Conservation (phyloP, 92 coral and sea anemone genomes). For the Pocillopora meandrina region DNA sequence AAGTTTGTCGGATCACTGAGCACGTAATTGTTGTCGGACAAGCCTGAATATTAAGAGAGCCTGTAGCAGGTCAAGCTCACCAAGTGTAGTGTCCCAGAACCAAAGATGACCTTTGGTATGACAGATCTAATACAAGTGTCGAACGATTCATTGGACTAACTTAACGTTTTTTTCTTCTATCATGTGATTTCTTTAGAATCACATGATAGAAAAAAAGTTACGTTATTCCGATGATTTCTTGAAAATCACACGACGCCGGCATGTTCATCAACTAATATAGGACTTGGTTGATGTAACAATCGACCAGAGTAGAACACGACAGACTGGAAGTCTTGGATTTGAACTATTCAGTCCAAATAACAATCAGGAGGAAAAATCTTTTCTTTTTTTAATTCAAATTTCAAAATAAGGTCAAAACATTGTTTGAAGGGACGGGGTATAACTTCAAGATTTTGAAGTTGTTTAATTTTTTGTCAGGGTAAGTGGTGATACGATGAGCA, state of each 20-base stretch:
- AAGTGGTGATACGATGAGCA: no score
- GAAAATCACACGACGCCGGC: not conserved
- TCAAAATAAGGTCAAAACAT: no score
- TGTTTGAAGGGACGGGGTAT: not conserved
- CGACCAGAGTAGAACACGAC: not conserved
- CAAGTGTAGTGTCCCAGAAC: not conserved
- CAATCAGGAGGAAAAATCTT: no score
- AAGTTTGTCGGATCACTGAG: slow-evolving; percentile 12
- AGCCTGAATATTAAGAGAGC: not conserved
- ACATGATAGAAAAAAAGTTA: not conserved
- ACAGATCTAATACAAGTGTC: not conserved
- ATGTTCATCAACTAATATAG: not conserved
- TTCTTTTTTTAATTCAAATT: no score
- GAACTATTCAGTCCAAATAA: no score
- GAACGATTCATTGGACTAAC: not conserved
- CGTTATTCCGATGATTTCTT: not conserved
- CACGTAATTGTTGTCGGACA: slow-evolving; percentile 29
- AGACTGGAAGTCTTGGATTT: no score
- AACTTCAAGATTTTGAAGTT: no score
- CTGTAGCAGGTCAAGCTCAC: slow-evolving; percentile 24
- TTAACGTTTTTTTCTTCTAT: not conserved
- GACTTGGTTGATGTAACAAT: not conserved
- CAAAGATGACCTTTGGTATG: not conserved
- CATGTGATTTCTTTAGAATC: not conserved
- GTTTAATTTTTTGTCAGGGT: no score